Percentiles rank a stretch among this genome's conserved stretches.
Evolutionary conservation across 2,888 invertebrate genomes (phyloP).

Genomic region (Osedax frankpressi): DNA sequence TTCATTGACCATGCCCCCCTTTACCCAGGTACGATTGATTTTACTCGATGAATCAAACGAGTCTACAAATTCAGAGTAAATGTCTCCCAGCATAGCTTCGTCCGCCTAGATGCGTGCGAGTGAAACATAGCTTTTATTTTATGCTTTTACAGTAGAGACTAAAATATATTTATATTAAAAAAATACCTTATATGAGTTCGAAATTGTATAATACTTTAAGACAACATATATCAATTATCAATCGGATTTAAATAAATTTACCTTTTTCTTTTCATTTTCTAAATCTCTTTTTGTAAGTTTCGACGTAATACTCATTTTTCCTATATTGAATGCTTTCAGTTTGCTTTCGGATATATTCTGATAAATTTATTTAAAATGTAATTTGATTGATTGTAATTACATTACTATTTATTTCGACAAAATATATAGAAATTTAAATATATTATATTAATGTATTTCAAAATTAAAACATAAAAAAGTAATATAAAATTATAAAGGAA

Average conservation of each 20-base stretch:
- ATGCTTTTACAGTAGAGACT: no score
- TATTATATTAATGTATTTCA: no score
- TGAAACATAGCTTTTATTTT: slow-evolving; percentile 22
- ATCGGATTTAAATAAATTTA: slow-evolving; percentile 21
- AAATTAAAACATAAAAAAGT: no score
- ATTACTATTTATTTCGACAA: no score
- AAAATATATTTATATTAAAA: no score
- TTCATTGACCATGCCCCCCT: slow-evolving; percentile 58
- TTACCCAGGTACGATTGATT: slow-evolving; percentile 76
- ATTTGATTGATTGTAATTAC: no score
- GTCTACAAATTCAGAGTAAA: slow-evolving; percentile 90
- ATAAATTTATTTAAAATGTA: no score
- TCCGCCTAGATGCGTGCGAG: slow-evolving; percentile 46
- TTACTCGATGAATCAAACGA: slow-evolving; percentile 57
- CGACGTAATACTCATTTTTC: slow-evolving; percentile 38
- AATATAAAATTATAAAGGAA: no score
- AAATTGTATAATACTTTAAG: background rate
- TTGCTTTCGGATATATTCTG: slow-evolving; percentile 36
- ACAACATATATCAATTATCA: no score
- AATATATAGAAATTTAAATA: no score
- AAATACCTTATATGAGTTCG: no score
- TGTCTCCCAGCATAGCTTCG: slow-evolving; percentile 51
- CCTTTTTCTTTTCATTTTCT: slow-evolving; percentile 39
- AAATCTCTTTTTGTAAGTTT: slow-evolving; percentile 37
- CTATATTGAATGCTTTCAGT: slow-evolving; percentile 40